These are phyloP conservation scores for Apogon hyalosoma DNA, from an alignment of 2,797 vertebrate species.

Conservation along the genomic window DNA sequence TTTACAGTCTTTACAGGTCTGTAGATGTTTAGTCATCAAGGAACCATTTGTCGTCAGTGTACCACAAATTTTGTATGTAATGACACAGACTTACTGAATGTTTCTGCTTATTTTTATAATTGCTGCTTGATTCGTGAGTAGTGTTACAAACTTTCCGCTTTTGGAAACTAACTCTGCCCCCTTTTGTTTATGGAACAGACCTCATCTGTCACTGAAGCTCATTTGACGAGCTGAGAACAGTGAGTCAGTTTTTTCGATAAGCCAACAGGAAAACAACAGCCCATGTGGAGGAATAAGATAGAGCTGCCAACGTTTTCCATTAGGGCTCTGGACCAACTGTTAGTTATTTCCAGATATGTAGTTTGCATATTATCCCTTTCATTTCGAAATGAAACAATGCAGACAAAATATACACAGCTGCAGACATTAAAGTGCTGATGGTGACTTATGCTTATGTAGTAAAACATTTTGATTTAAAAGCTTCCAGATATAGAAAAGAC, in stretches of 20 bases:
- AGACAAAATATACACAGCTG: not conserved
- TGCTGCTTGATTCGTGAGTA: constrained; percentile 30
- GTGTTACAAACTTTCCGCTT: constrained; percentile 56
- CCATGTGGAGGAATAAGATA: constrained; percentile 83
- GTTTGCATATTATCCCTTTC: constrained; percentile 36
- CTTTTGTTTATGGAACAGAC: constrained; percentile 74
- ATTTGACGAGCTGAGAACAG: constrained; percentile 72
- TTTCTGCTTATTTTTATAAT: constrained; percentile 29
- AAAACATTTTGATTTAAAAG: not conserved
- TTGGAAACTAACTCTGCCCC: constrained; percentile 69
- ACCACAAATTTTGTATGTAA: not conserved
- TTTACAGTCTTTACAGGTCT: constrained; percentile 8
- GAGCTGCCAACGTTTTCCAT: constrained; percentile 74
- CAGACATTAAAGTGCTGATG: constrained; percentile 16
- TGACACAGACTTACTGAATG: constrained; percentile 17
- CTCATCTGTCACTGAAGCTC: constrained; percentile 73
- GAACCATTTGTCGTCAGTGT: constrained; percentile 35
- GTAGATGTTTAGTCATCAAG: constrained; percentile 25
- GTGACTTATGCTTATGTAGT: not conserved
- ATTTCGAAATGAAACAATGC: constrained; percentile 21
- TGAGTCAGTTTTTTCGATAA: constrained; percentile 76
- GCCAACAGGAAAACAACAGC: constrained; percentile 80
- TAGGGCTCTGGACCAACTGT: constrained; percentile 59
- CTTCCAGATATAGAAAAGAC: not conserved
- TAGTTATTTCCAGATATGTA: constrained; percentile 23